Evolutionary conservation across 1,140 invertebrate genomes (phyloP).

Genomic region (Temnothorax curvispinosus): DNA sequence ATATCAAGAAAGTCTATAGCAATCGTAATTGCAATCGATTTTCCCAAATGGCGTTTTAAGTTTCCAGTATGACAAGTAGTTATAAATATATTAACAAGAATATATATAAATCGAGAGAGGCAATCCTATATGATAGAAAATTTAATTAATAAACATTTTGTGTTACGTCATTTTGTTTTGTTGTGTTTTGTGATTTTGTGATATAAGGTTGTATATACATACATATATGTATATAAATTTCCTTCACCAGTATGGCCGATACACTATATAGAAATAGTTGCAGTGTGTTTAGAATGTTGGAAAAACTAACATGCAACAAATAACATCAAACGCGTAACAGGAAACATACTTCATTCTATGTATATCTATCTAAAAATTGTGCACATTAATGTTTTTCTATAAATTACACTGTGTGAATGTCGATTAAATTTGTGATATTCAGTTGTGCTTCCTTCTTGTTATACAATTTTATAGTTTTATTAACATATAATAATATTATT

Average conservation of each 20-base stretch:
- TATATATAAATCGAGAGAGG: neutral
- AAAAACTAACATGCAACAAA: constrained; percentile 63
- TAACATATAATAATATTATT: neutral
- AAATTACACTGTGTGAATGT: constrained; percentile 8
- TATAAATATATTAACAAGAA: neutral
- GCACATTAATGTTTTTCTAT: constrained; percentile 22
- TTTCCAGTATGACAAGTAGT: constrained; percentile 11
- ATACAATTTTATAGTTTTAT: neutral
- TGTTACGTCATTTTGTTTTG: neutral
- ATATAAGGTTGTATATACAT: neutral
- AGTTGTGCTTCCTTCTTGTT: neutral
- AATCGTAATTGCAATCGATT: neutral
- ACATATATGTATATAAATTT: constrained; percentile 53
- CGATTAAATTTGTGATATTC: constrained; percentile 3
- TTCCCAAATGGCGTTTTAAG: neutral
- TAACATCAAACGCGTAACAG: constrained; percentile 47
- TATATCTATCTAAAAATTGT: constrained; percentile 42
- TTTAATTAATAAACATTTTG: constrained; percentile 17
- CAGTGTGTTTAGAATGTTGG: constrained; percentile 9
- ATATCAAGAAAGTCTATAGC: neutral
- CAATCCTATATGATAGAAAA: constrained; percentile 16
- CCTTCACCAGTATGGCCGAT: constrained; percentile 65
- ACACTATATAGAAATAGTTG: constrained; percentile 42
- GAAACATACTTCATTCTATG: constrained; percentile 34
- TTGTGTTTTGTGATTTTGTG: too few species aligned